Evolutionary conservation across 2,888 invertebrate species (phyloP), one percentile per base, ranked within the genome.

Genomic region (Hirtodrosophila trivittata): DNA sequence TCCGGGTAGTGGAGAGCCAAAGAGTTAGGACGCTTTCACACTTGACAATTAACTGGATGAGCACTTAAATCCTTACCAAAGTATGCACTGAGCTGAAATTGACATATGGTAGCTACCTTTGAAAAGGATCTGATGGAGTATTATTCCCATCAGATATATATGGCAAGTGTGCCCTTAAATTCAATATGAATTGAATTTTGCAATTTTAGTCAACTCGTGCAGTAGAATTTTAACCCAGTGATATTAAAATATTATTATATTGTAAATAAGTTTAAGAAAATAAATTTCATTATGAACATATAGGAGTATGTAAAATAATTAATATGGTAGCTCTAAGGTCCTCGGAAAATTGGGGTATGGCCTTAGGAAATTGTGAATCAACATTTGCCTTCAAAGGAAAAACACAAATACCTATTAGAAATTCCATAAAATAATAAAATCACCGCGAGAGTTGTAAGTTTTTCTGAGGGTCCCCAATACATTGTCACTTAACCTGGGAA

Each of bases 161-260:
- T 26, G 25, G 32, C 33, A 41, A n/a, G n/a, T n/a, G n/a, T n/a
- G n/a, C n/a, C n/a, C 3, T 14, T 58, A 30, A 32, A n/a, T 9
- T 26, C 1, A n/a, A 46, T 10, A 12, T n/a, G 14, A 32, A n/a
- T n/a, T 4, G 10, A 32, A 10, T 14, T 35, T 18, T 33, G 7
- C 38, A 50, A 30, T 25, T 13, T 65, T 81, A 84, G 85, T 75
- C 66, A 66, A 69, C 38, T 33, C 74, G 35, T 66, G 46, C 42
- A 77, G 56, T 69, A 66, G 66, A 64, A 62, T 58, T 55, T 62
- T 56, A 39, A 43, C 52, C 71, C 86, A 86, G 81, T 81, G 87
- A 86, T 82, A 82, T 84, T 81, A 80, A 3, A 7, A 10, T 37
- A 25, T 21, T 73, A 66, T 66, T 67, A 41, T 60, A 73, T 64